Conservation (phyloP, 2,113 vertebrate species). For the Hemicordylus capensis region DNA sequence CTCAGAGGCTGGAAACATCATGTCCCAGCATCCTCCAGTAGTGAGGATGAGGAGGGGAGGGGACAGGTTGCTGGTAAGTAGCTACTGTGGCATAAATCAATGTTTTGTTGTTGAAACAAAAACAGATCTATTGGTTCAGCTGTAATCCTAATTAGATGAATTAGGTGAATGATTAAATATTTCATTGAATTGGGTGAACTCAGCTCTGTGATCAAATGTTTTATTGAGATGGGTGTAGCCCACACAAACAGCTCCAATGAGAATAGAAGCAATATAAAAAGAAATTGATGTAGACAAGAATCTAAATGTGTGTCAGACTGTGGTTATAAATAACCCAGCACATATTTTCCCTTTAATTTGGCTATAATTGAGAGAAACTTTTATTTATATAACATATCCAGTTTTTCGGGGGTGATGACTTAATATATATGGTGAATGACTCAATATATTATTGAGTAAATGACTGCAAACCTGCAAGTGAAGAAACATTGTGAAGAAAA, state of each 20-base stretch:
- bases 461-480: neutral
- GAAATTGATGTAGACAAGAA: conserved; percentile 5
- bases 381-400: conserved; percentile 3
- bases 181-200: neutral
- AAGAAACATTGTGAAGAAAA: too few species aligned
- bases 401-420: conserved; percentile 20
- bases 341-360: neutral
- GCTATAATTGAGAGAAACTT: conserved; percentile 26
- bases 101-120: neutral
- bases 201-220: neutral
- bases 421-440: neutral
- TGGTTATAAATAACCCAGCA: neutral
- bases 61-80: neutral
- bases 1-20: neutral
- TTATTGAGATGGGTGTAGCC: neutral
- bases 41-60: neutral
- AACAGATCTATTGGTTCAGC: neutral
- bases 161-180: neutral
- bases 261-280: neutral
- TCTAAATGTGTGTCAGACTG: neutral
- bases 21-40: neutral
- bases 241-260: neutral
- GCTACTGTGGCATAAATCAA: neutral
- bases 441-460: conserved; percentile 4
- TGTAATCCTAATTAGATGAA: neutral